Conservation (phyloP, 2,113 vertebrate genomes). For the Oophaga pumilio region DNA sequence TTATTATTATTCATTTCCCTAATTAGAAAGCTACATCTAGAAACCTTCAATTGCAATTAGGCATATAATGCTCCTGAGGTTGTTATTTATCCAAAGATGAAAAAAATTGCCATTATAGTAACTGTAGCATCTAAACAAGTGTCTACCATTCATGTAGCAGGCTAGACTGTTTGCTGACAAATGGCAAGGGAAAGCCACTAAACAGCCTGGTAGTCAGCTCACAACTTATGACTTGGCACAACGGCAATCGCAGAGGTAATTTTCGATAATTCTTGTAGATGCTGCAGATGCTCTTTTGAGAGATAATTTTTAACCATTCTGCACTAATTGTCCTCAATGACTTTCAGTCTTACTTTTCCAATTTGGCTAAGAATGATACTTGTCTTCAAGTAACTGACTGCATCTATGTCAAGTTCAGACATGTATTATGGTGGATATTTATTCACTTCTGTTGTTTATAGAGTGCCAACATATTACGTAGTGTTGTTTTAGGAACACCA, state of each 20-base stretch:
- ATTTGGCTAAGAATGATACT: neutral
- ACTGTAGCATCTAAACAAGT: neutral
- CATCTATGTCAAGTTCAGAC: neutral
- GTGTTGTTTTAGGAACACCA: too few relatives aligned
- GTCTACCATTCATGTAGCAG: neutral
- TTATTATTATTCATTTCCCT: neutral
- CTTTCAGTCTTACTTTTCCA: neutral
- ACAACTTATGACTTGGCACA: conserved; percentile 6
- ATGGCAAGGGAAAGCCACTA: neutral
- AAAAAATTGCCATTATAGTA: neutral
- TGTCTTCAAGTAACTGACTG: neutral
- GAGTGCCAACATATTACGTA: neutral
- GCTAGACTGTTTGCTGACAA: neutral
- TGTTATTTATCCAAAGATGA: neutral
- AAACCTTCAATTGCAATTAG: neutral
- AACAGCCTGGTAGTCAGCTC: neutral
- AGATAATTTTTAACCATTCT: neutral
- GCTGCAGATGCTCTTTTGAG: conserved; percentile 6
- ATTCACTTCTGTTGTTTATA: neutral
- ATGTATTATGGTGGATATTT: neutral
- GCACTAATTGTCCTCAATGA: neutral
- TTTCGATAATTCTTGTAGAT: neutral
- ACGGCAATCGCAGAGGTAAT: neutral
- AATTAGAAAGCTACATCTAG: neutral
- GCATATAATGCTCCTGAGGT: neutral